phyloP scores from a whole-genome alignment of 2,797 vertebrate genomes.

The Amniataba percoides region DNA sequence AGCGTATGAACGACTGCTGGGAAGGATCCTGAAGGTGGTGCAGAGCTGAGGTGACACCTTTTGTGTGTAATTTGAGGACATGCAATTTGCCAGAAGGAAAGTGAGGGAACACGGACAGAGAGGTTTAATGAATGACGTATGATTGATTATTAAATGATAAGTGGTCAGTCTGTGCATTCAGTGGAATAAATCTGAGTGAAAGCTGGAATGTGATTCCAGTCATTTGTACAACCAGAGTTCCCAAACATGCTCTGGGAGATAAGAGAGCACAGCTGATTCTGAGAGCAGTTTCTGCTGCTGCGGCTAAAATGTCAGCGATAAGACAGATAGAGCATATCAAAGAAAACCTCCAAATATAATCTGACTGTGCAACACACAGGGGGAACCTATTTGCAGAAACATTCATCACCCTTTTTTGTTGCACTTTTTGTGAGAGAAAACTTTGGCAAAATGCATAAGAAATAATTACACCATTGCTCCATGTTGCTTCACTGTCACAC shows the following conservation, averaged over 20 bases:
- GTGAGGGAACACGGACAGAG: neutral
- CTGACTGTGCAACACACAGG: neutral
- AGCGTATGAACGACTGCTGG: neutral
- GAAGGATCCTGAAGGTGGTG: slow-evolving; percentile 3
- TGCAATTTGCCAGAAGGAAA: neutral
- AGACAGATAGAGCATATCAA: slow-evolving; percentile 2
- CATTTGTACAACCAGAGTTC: neutral
- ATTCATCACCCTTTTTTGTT: neutral
- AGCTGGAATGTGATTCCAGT: neutral
- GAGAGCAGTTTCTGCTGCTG: neutral
- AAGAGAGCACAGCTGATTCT: slow-evolving; percentile 2
- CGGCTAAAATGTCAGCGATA: slow-evolving; percentile 11
- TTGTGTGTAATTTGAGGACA: neutral
- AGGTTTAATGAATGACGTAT: neutral
- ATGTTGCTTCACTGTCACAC: neutral
- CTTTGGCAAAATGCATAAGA: slow-evolving; percentile 9
- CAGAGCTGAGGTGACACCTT: neutral
- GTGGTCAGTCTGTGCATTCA: neutral
- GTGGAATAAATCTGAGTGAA: neutral
- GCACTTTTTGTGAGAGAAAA: neutral
- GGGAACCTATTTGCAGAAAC: neutral
- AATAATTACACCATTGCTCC: neutral
- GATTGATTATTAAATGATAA: slow-evolving; percentile 1
- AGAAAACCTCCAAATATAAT: neutral
- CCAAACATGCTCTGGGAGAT: neutral